Conservation (phyloP, 1,140 invertebrate species). For the Sipha flava region DNA sequence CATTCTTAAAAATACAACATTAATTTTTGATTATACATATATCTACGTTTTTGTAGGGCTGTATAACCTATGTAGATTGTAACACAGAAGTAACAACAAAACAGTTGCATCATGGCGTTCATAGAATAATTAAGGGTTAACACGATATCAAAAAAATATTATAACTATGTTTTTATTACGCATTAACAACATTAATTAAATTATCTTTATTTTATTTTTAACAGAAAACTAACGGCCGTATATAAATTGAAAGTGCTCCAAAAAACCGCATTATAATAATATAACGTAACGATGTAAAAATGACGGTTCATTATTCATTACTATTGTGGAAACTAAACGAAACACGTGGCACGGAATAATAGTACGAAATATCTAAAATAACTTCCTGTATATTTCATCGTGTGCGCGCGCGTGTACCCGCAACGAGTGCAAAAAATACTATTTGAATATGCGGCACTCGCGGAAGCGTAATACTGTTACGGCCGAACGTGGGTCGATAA, state of each 20-base stretch:
- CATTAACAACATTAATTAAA: background rate
- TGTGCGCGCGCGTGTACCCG: too few species aligned
- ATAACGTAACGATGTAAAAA: background rate
- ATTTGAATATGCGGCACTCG: too few species aligned
- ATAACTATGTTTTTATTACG: background rate
- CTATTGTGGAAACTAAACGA: background rate
- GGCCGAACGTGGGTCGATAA: background rate
- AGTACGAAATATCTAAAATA: too few species aligned
- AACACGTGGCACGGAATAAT: too few species aligned
- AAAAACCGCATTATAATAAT: background rate
- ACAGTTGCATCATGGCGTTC: background rate
- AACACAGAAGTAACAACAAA: background rate
- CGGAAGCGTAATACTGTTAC: too few species aligned
- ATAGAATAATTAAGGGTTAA: background rate
- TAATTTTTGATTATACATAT: too few species aligned
- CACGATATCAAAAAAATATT: background rate
- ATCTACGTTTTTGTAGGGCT: too few species aligned
- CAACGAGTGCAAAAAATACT: too few species aligned
- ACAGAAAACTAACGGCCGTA: background rate
- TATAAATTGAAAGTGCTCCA: background rate
- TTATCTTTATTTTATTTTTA: background rate
- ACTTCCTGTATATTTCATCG: too few species aligned
- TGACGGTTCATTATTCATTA: background rate
- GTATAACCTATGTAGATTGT: too few species aligned
- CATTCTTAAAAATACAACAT: too few species aligned